These are phyloP conservation scores for Caenorhabditis briggsae DNA, from an alignment of 1,140 invertebrate species.

Conservation along the genomic window DNA sequence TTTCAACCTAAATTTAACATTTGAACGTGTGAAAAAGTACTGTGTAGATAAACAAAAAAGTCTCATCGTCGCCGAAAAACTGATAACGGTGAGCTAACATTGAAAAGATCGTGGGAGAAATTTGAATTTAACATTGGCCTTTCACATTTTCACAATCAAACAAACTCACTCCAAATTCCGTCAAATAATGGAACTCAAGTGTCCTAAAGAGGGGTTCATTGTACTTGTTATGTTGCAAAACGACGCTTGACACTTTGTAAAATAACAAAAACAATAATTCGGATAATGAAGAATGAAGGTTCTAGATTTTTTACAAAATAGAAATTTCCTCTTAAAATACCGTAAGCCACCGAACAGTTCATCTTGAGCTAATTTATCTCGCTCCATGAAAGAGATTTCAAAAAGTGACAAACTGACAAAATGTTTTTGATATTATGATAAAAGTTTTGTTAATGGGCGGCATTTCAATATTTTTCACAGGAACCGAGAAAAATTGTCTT, in stretches of 20 bases:
- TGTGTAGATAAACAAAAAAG: not conserved
- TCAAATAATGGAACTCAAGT: slow-evolving; percentile 16
- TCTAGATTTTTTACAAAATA: too few species aligned
- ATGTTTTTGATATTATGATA: too few species aligned
- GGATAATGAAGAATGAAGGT: too few species aligned
- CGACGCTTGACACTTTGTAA: not conserved
- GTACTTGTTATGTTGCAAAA: slow-evolving; percentile 8
- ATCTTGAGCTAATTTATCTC: too few species aligned
- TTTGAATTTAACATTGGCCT: not conserved
- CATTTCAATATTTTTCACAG: too few species aligned
- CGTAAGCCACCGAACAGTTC: too few species aligned
- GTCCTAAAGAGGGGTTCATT: slow-evolving; percentile 26
- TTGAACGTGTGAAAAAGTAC: not conserved
- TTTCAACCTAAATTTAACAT: too few species aligned
- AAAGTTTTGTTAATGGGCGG: too few species aligned
- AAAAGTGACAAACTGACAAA: too few species aligned
- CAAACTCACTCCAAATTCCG: not conserved
- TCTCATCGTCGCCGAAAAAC: not conserved
- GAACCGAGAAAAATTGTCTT: too few species aligned
- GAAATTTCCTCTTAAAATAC: too few species aligned
- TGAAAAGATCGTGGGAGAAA: slow-evolving; percentile 34
- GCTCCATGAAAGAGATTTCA: too few species aligned
- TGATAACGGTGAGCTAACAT: slow-evolving; percentile 36
- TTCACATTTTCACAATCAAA: not conserved
- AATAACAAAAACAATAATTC: not conserved